These are phyloP conservation scores for Tortrix viridana DNA, from an alignment of 2,888 invertebrate species.

Conservation along the genomic window DNA sequence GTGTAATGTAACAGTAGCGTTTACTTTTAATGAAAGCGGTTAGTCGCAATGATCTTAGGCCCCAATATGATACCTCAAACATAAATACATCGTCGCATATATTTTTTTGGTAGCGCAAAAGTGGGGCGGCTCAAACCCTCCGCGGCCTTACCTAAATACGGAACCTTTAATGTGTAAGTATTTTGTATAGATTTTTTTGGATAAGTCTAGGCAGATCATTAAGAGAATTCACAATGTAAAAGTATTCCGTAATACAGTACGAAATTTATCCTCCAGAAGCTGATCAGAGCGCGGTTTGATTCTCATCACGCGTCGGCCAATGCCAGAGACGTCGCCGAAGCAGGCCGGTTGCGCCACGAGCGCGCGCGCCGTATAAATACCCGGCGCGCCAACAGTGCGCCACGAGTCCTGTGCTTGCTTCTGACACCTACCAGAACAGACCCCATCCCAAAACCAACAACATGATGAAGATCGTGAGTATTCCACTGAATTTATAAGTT, in stretches of 20 bases:
- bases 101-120: too few relatives aligned
- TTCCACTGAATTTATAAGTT: neutral
- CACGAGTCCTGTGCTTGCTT: conserved; percentile 62
- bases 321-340: conserved; percentile 67
- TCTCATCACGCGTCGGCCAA: conserved; percentile 73
- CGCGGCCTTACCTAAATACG: too few relatives aligned
- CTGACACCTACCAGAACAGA: conserved; percentile 49
- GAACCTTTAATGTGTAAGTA: too few relatives aligned
- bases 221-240: conserved; percentile 9
- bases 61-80: too few relatives aligned
- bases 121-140: too few relatives aligned
- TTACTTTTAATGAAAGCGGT: too few relatives aligned
- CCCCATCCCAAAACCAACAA: conserved; percentile 56
- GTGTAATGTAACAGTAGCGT: too few relatives aligned
- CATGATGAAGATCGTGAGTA: conserved; percentile 79
- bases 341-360: conserved; percentile 58
- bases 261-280: conserved; percentile 27
- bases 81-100: too few relatives aligned
- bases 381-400: conserved; percentile 45
- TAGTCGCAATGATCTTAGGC: too few relatives aligned
- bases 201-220: neutral
- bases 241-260: conserved; percentile 25
- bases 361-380: conserved; percentile 61
- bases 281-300: conserved; percentile 47
- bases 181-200: too few relatives aligned